Conservation (phyloP, 2,113 vertebrate genomes). For the Onychorhynchus coronatus region DNA sequence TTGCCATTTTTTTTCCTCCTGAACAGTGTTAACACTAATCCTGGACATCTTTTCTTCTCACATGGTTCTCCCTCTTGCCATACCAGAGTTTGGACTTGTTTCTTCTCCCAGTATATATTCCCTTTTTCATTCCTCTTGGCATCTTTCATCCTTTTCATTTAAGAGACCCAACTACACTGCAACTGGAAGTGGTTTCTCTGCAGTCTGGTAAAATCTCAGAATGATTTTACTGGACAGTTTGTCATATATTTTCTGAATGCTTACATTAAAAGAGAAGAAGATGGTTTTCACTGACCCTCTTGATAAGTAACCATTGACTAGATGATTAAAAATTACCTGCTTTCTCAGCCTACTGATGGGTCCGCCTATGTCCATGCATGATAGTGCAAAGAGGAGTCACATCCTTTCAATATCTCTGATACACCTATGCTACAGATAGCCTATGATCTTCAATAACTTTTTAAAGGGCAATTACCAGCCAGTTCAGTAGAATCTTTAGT, state of each 20-base stretch:
- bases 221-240: not conserved
- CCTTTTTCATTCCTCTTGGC: not conserved
- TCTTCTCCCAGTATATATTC: not conserved
- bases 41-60: not conserved
- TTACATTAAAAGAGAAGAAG: not conserved
- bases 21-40: not conserved
- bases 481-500: not conserved
- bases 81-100: not conserved
- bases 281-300: not conserved
- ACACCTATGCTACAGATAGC: not conserved
- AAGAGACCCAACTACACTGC: not conserved
- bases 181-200: not conserved
- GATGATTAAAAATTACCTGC: not conserved
- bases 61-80: not conserved
- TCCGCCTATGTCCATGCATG: not conserved
- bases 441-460: not conserved
- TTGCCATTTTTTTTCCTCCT: not conserved
- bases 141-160: not conserved
- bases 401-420: not conserved
- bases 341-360: not conserved
- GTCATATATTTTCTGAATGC: not conserved
- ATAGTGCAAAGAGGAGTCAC: not conserved
- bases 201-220: not conserved
- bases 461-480: not conserved
- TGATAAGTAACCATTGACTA: not conserved